A percentile compares a stretch with the other conserved stretches of the same genome.
These are phyloP conservation scores for Tubulanus polymorphus DNA, from an alignment of 2,888 invertebrate genomes.

Conservation along the genomic window DNA sequence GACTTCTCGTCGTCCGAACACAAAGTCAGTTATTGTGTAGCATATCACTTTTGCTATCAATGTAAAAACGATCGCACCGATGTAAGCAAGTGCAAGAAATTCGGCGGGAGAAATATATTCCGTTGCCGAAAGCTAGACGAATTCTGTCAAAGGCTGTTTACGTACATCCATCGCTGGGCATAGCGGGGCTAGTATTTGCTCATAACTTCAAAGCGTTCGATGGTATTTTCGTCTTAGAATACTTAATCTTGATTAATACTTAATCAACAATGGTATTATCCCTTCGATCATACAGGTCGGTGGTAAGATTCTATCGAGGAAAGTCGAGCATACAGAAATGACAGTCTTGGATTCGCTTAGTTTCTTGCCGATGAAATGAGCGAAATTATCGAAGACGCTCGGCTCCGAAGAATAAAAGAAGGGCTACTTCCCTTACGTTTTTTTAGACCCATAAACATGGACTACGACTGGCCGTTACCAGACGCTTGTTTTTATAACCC, in stretches of 20 bases:
- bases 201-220: background rate
- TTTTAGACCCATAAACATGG: slow-evolving; percentile 17
- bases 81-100: no score
- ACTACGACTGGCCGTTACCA: slow-evolving; percentile 20
- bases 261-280: background rate
- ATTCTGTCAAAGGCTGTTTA: background rate
- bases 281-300: background rate
- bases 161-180: background rate
- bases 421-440: slow-evolving; percentile 24
- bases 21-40: no score
- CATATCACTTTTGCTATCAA: no score
- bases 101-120: no score
- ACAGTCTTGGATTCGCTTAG: slow-evolving; percentile 18
- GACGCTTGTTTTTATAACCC: slow-evolving; percentile 13
- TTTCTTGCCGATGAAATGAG: slow-evolving; percentile 21
- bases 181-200: background rate
- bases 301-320: background rate
- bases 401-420: slow-evolving; percentile 16
- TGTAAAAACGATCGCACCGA: no score
- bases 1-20: no score
- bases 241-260: no score
- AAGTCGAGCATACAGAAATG: background rate
- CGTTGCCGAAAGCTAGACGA: no score
- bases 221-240: background rate
- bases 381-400: slow-evolving; percentile 18